Conservation (phyloP, 2,797 vertebrate species). For the Bovichtus diacanthus region DNA sequence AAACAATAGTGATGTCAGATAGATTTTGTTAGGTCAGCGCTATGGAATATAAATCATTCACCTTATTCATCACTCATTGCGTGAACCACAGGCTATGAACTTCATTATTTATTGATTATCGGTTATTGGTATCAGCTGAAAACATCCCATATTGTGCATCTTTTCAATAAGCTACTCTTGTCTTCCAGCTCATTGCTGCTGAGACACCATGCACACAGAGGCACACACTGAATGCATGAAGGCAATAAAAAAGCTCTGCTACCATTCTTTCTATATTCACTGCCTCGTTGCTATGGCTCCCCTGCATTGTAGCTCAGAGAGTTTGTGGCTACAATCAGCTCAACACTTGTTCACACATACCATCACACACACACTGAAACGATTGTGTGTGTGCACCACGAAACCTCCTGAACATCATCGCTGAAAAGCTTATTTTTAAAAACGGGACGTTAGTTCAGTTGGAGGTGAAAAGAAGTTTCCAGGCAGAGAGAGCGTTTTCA, state of each 20-base stretch:
- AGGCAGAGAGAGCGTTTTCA: neutral
- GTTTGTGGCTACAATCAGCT: neutral
- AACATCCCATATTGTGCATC: too few relatives aligned
- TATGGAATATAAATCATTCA: too few relatives aligned
- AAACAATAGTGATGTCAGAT: too few relatives aligned
- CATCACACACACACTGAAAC: neutral
- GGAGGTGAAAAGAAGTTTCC: neutral
- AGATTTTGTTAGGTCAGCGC: too few relatives aligned
- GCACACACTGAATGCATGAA: neutral
- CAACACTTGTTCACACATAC: neutral
- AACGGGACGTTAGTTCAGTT: neutral
- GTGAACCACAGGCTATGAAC: too few relatives aligned
- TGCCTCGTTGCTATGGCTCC: slow-evolving; percentile 32
- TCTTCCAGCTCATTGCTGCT: neutral
- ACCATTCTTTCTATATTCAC: slow-evolving; percentile 5
- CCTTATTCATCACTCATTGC: too few relatives aligned
- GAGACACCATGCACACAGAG: neutral
- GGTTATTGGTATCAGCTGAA: too few relatives aligned
- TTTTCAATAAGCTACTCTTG: neutral
- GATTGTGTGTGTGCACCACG: neutral
- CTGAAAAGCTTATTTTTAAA: neutral
- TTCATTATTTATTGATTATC: too few relatives aligned
- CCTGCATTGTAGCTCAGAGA: neutral
- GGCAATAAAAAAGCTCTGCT: neutral
- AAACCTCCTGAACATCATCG: neutral